These are phyloP conservation scores for Sebastes diaconus DNA, from an alignment of 2,797 vertebrate species.

Conservation along the genomic window DNA sequence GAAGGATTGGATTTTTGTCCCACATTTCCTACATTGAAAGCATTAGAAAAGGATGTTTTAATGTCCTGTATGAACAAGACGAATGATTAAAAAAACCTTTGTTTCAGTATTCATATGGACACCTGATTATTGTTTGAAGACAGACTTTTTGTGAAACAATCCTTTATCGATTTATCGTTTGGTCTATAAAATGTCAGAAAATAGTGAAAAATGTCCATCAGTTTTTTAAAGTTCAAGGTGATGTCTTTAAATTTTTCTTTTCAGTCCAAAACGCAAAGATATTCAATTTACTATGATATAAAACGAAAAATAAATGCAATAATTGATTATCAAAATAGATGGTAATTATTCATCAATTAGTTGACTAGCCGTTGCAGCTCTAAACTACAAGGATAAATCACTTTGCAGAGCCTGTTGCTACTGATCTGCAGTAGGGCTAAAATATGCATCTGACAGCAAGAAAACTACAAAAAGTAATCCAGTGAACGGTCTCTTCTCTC, in stretches of 20 bases:
- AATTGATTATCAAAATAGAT: too few species aligned
- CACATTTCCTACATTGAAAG: not conserved
- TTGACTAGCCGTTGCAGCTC: too few species aligned
- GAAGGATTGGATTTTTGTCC: not conserved
- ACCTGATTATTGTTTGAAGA: not conserved
- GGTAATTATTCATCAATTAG: too few species aligned
- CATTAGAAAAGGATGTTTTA: not conserved
- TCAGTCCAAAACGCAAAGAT: too few species aligned
- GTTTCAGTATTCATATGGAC: not conserved
- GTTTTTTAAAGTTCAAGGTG: too few species aligned
- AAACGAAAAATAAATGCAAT: too few species aligned
- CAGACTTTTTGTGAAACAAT: not conserved
- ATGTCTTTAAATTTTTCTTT: too few species aligned
- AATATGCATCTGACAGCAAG: not conserved
- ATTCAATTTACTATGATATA: too few species aligned
- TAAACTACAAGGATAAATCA: not conserved
- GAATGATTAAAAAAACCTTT: not conserved
- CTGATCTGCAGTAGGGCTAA: not conserved
- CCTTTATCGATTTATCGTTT: too few species aligned
- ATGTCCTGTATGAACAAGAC: not conserved
- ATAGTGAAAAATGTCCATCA: too few species aligned
- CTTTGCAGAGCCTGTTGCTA: not conserved
- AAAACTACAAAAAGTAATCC: not conserved
- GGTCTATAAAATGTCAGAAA: too few species aligned
- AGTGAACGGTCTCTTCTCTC: conserved; percentile 30